Base-by-base conservation (phyloP, 2,113 vertebrate genomes). In the Cynopterus brachyotis region DNA sequence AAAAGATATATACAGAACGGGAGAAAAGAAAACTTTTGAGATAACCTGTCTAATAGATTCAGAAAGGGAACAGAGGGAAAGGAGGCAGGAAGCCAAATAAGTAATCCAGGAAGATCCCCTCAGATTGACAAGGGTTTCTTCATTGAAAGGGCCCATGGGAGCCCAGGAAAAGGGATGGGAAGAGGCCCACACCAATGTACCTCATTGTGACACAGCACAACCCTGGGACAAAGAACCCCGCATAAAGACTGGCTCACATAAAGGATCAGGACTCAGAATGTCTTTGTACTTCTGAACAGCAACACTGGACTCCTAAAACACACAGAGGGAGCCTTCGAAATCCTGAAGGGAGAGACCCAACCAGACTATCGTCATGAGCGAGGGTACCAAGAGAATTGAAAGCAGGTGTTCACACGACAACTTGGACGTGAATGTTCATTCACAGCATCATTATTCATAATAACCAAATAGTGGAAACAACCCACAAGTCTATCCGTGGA, bases 151-250 rank as follows among this genome's bases (percentile, higher is more conserved):
- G 19, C 26, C 50, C 45, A 0, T 5, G 35, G 50, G 82, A 57
- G 26, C 45, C 32, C 24, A 47, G 47, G 66, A 22, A 6, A 19
- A 37, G 0, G 19, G 62, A 12, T 16, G 40, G 17, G 16, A 20
- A 40, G 26, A 66, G 60, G 40, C 26, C 37, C 5, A 6, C 20
- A 2, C 35, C 19, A 13, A 1, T 2, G 0, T 3, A 16, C 28
- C 15, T 28, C 17, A 1, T 6, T 19, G 10, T 4, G 50, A 17
- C n/a, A 4, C 35, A 12, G 26, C 57, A 64, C 30, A 24, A 30
- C 35, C 37, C 24, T 8, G 24, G n/a, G 37, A 17, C 13, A 64
- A 70, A 7, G 13, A 11, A 19, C 9, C 7, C 57, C 22, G 1
- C 3, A 1, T 19, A 6, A 28, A 66, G 28, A 24, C 4, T 1